Conservation (phyloP, 2,113 vertebrate genomes). For the Perca schrenkii region DNA sequence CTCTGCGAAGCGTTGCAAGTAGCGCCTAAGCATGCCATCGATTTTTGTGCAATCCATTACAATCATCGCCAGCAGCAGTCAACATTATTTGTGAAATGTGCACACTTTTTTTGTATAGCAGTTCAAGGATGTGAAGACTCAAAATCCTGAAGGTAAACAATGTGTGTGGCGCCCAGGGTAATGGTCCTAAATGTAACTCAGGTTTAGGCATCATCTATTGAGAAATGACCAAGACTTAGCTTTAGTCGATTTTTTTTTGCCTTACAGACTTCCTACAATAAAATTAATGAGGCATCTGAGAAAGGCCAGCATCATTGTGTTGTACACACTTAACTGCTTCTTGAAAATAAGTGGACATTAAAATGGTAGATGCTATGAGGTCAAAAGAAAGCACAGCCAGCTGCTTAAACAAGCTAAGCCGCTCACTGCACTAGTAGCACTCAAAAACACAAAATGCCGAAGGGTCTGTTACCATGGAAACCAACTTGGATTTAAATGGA, state of each 20-base stretch:
- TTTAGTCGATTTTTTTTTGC: slow-evolving; percentile 21
- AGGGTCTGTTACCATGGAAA: slow-evolving; percentile 37
- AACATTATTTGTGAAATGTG: slow-evolving; percentile 57
- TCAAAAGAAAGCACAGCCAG: slow-evolving; percentile 45
- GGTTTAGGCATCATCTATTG: slow-evolving; percentile 28
- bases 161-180: slow-evolving; percentile 42
- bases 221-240: slow-evolving; percentile 51
- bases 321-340: slow-evolving; percentile 52
- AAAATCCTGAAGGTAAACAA: slow-evolving; percentile 58
- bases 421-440: slow-evolving; percentile 49
- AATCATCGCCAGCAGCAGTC: slow-evolving; percentile 68
- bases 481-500: slow-evolving; percentile 25
- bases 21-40: slow-evolving; percentile 68
- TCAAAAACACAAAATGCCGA: slow-evolving; percentile 59
- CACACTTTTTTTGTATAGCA: slow-evolving; percentile 34
- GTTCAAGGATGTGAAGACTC: slow-evolving; percentile 45
- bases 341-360: slow-evolving; percentile 60
- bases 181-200: slow-evolving; percentile 46
- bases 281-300: slow-evolving; percentile 22
- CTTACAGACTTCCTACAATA: slow-evolving; percentile 23
- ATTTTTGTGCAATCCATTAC: slow-evolving; percentile 75
- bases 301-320: slow-evolving; percentile 58
- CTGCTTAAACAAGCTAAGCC: slow-evolving; percentile 54
- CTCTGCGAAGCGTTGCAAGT: slow-evolving; percentile 71
- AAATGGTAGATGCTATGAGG: slow-evolving; percentile 34